Conservation (phyloP, 2,797 vertebrate genomes). For the Rachycentron canadum region DNA sequence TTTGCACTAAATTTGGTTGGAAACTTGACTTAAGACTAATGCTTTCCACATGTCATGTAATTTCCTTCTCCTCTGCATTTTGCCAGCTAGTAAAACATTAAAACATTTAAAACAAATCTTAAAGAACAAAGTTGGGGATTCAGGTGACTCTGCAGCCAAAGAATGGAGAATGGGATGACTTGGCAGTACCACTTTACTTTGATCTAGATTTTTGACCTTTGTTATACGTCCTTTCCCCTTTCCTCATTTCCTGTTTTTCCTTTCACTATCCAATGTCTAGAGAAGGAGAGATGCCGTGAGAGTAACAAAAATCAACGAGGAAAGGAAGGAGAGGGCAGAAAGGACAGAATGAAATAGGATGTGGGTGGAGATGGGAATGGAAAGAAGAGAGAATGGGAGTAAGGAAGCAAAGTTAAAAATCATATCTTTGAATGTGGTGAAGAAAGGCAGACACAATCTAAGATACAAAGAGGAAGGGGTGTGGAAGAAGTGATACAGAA, state of each 20-base stretch:
- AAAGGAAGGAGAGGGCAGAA: not conserved
- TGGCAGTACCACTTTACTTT: slow-evolving; percentile 1
- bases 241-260: slow-evolving; percentile 32
- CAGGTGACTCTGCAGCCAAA: not conserved
- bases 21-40: not conserved
- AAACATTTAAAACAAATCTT: not conserved
- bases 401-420: not conserved
- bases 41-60: not conserved
- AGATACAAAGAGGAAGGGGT: no score
- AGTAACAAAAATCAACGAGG: slow-evolving; percentile 27
- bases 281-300: slow-evolving; percentile 5
- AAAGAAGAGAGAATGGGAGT: not conserved
- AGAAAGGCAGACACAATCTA: not conserved
- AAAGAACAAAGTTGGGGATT: not conserved
- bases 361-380: not conserved
- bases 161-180: slow-evolving; percentile 5
- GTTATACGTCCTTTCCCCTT: slow-evolving; percentile 3
- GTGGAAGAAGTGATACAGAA: slow-evolving; percentile 1
- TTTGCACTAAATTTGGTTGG: not conserved
- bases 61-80: not conserved
- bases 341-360: not conserved
- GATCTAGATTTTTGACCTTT: slow-evolving; percentile 11
- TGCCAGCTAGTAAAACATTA: not conserved
- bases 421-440: not conserved
- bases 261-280: slow-evolving; percentile 9